phyloP scores from a whole-genome alignment of 2,888 invertebrate genomes.

The Scaptomyza polygonia region DNA sequence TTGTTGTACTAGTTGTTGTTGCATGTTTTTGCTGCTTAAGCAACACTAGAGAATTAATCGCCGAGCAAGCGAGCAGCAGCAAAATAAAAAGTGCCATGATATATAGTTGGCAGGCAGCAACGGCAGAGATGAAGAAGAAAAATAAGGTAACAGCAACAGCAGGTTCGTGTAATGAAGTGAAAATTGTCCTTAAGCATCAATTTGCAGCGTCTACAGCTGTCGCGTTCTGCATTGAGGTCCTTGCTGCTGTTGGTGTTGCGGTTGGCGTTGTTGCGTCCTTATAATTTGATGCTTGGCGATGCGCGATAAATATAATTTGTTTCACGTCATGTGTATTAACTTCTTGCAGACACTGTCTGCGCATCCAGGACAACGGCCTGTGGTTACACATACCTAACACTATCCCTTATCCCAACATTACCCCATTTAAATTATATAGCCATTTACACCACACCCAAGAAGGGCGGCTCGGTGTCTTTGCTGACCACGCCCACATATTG shows the following conservation, averaged over 20 bases:
- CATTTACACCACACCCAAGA: constrained; percentile 56
- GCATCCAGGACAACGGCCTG: constrained; percentile 30
- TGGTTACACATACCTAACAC: constrained; percentile 17
- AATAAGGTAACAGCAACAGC: constrained; percentile 4
- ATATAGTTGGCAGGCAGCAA: constrained; percentile 36
- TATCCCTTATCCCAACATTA: background rate
- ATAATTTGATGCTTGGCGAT: constrained; percentile 80
- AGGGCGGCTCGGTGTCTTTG: constrained; percentile 19
- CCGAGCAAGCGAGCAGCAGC: constrained; percentile 16
- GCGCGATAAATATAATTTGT: constrained; percentile 82
- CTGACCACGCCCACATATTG: constrained; percentile 75
- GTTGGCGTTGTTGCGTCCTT: constrained; percentile 38
- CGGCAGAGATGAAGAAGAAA: background rate
- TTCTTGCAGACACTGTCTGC: constrained; percentile 65
- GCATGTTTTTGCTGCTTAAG: constrained; percentile 55
- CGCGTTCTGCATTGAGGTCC: constrained; percentile 21
- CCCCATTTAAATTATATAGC: constrained; percentile 63
- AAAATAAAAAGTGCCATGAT: constrained; percentile 46
- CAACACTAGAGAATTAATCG: constrained; percentile 65
- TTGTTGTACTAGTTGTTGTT: constrained; percentile 24
- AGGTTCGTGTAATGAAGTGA: constrained; percentile 80
- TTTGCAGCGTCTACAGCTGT: constrained; percentile 64
- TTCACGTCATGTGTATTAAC: constrained; percentile 80
- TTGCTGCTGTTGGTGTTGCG: constrained; percentile 39
- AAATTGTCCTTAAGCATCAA: constrained; percentile 83